Evolutionary conservation across 2,888 invertebrate species (phyloP).

Genomic region (Chymomyza amoena): DNA sequence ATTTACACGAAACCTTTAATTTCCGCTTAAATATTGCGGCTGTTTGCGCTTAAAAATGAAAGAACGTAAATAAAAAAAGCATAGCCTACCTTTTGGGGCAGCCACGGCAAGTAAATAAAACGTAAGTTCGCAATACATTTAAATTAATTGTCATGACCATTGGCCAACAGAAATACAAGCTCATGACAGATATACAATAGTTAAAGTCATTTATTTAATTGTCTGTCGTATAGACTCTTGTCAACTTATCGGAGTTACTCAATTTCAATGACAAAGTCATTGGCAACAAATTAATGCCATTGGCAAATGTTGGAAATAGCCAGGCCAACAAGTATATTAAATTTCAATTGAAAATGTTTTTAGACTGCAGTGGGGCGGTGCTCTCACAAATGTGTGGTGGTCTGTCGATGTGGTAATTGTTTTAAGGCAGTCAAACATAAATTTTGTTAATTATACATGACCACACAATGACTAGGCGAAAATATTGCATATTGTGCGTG

Average conservation of each 20-base stretch:
- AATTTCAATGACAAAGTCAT: constrained; percentile 5
- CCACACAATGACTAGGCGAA: constrained; percentile 47
- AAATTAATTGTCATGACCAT: constrained; percentile 34
- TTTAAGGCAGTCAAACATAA: constrained; percentile 60
- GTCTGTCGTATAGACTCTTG: constrained; percentile 10
- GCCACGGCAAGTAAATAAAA: not conserved
- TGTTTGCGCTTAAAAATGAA: constrained; percentile 47
- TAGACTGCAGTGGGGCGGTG: not conserved
- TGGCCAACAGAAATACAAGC: constrained; percentile 4
- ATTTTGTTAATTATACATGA: constrained; percentile 67
- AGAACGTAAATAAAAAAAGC: constrained; percentile 62
- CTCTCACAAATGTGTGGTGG: not conserved
- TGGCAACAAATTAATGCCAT: constrained; percentile 15
- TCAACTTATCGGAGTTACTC: constrained; percentile 3
- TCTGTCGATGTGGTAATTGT: constrained; percentile 51
- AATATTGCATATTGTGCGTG: constrained; percentile 50
- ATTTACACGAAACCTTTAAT: constrained; percentile 48
- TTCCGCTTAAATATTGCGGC: constrained; percentile 61
- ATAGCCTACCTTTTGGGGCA: constrained; percentile 2
- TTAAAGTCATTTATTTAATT: constrained; percentile 57
- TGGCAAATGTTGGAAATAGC: constrained; percentile 2
- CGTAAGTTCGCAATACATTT: constrained; percentile 33
- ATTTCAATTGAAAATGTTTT: constrained; percentile 23
- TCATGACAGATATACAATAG: constrained; percentile 14
- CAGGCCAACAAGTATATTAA: constrained; percentile 27